These are phyloP conservation scores for Orycteropus afer DNA, from an alignment of 2,113 vertebrate genomes.

Conservation along the genomic window DNA sequence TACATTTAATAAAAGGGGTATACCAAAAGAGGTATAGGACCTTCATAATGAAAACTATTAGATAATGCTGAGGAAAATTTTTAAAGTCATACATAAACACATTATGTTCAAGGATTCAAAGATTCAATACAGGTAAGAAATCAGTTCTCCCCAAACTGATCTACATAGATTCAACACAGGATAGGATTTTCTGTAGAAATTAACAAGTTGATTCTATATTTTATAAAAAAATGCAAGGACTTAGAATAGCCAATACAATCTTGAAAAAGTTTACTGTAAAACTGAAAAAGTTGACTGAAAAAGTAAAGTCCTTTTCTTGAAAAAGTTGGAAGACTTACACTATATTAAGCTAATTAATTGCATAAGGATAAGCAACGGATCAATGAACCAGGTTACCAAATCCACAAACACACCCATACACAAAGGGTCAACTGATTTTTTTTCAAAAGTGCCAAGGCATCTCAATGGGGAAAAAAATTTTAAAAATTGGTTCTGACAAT, in stretches of 20 bases:
- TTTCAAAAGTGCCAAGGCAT: neutral
- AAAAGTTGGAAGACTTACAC: neutral
- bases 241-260: too few species aligned
- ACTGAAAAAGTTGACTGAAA: too few species aligned
- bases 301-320: too few species aligned
- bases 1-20: slow-evolving; percentile 21
- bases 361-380: neutral
- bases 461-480: neutral
- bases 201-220: too few species aligned
- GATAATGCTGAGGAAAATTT: neutral
- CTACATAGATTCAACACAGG: too few species aligned
- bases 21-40: too few species aligned
- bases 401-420: neutral
- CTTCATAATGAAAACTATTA: slow-evolving; percentile 27
- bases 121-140: neutral
- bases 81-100: neutral
- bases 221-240: too few species aligned
- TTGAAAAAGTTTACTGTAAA: too few species aligned
- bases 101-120: neutral
- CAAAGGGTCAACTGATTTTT: neutral
- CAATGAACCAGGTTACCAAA: neutral
- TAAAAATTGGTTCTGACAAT: neutral
- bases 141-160: too few species aligned
- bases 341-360: slow-evolving; percentile 11
- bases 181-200: too few species aligned